Conservation (phyloP, 1,140 invertebrate genomes). For the Saxidomus purpurata region DNA sequence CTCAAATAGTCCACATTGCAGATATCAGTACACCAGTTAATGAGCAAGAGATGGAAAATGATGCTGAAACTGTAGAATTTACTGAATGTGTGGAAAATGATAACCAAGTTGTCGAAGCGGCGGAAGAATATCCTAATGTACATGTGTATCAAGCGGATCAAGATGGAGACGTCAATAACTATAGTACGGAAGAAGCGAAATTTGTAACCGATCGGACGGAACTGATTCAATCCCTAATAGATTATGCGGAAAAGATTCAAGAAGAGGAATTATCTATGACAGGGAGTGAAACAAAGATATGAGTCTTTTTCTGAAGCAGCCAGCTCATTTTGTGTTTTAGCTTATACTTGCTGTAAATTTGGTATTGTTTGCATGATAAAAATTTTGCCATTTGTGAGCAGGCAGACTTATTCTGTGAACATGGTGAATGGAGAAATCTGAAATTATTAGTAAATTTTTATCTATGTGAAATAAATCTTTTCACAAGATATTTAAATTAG, state of each 20-base stretch:
- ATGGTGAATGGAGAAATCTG: no score
- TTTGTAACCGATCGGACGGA: background rate
- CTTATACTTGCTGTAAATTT: no score
- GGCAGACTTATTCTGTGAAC: no score
- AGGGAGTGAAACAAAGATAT: slow-evolving; percentile 3
- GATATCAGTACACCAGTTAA: background rate
- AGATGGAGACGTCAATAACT: background rate
- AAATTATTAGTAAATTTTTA: no score
- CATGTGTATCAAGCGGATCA: background rate
- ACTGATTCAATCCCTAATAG: slow-evolving; percentile 22
- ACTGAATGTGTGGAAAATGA: background rate
- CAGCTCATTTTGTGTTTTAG: no score
- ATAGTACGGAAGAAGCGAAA: background rate
- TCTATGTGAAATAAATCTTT: no score
- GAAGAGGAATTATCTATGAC: background rate
- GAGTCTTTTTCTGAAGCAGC: background rate
- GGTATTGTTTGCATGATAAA: no score
- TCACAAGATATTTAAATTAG: no score
- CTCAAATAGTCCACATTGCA: background rate
- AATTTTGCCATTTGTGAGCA: no score
- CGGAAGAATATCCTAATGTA: background rate
- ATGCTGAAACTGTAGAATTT: background rate
- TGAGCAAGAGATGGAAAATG: background rate
- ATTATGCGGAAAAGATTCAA: slow-evolving; percentile 37
- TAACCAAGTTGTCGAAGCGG: background rate